Evolutionary conservation across 2,113 vertebrate genomes (phyloP), one percentile per base, ranked within the genome.

Genomic region (western clawed frog (Xenopus tropicalis)): DNA sequence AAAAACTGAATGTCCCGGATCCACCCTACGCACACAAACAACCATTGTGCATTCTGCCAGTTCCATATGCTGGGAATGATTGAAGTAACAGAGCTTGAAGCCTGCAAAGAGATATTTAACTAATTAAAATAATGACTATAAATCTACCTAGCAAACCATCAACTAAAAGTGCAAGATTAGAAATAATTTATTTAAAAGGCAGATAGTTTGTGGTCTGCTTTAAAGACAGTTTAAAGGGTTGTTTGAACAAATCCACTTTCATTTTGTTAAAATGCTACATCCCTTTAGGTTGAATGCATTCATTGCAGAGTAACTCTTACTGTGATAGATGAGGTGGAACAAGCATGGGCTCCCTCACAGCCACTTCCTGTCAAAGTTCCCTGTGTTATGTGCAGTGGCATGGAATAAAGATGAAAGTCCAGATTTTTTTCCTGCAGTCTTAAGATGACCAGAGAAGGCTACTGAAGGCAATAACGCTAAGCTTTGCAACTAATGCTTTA

Each of bases 311-410:
- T 80, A 84, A 80, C 62, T 79, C 75, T 80, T 71, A 66, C 78
- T 78, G 75, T 81, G 81, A 75, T 48, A 84, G 82, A 83, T 82
- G 81, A 86, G 79, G 82, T 85, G 84, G 84, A 87, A 86, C 81
- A 83, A 83, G 82, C 68, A 72, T 80, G 74, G 76, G 76, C 74
- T 86, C 83, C 83, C 82, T 86, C 78, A 83, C 74, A 85, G 85
- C 81, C 83, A 82, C 81, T 83, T 85, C 78, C 81, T 19, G 58
- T 83, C 80, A 83, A 82, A 80, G 43, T 79, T 74, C 74, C 74
- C 77, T 69, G 72, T 73, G 71, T 71, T 61, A 80, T 81, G 83
- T 82, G 80, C 83, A 83, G 48, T 79, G 82, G 85, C 76, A 85
- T 7, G 79, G 80, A 84, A 86, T 77, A 8, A 79, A 79, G 71